Conservation (phyloP, 2,888 invertebrate species). For the Choreutis nemorana region DNA sequence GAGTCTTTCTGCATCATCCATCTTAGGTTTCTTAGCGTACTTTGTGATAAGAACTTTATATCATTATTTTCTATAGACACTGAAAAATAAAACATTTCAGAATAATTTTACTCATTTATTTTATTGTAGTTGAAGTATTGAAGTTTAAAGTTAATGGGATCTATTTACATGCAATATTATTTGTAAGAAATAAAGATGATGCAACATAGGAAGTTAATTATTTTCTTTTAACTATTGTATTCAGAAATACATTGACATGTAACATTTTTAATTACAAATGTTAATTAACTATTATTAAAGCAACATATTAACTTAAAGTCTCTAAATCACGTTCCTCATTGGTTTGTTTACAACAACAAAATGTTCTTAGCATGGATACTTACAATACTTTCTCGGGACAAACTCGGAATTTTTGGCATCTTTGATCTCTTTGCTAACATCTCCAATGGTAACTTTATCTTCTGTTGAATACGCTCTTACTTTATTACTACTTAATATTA, state of each 20-base stretch:
- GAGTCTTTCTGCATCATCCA: slow-evolving; percentile 98
- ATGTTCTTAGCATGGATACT: no score
- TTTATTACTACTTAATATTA: slow-evolving; percentile 36
- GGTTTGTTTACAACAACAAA: slow-evolving; percentile 18
- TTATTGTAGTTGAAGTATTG: no score
- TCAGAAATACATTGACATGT: slow-evolving; percentile 5
- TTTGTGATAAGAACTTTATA: slow-evolving; percentile 71
- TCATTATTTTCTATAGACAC: slow-evolving; percentile 59
- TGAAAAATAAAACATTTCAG: slow-evolving; percentile 16
- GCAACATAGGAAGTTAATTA: slow-evolving; percentile 4
- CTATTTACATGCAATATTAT: no score
- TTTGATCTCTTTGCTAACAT: slow-evolving; percentile 69
- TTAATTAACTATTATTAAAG: no score
- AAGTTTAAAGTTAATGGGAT: no score
- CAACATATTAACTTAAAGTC: no score
- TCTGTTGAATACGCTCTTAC: slow-evolving; percentile 51
- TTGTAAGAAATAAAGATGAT: no score
- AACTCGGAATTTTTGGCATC: slow-evolving; percentile 76
- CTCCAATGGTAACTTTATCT: slow-evolving; percentile 75
- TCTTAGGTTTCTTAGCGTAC: slow-evolving; percentile 80
- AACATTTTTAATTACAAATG: slow-evolving; percentile 14
- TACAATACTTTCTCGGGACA: slow-evolving; percentile 86
- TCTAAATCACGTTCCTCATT: no score
- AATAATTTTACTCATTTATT: background rate
- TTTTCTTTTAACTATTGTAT: slow-evolving; percentile 1